These are phyloP conservation scores for Drosophila tristis DNA, from an alignment of 1,140 invertebrate genomes.

Conservation along the genomic window DNA sequence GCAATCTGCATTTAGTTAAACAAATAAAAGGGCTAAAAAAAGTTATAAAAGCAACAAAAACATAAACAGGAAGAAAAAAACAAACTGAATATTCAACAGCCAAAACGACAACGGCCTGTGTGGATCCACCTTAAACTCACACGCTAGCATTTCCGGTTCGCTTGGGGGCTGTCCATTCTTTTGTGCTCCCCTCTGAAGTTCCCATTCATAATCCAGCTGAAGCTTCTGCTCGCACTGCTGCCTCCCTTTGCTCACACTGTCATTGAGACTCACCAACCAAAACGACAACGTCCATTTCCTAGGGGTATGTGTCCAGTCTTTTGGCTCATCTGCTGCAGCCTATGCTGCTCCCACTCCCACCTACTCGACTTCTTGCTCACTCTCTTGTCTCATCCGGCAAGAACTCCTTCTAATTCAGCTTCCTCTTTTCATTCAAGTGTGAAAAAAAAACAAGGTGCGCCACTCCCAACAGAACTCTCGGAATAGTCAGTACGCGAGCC, in stretches of 20 bases:
- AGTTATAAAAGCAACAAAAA: slow-evolving; percentile 27
- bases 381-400: no score
- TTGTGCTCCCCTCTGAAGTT: neutral
- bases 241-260: no score
- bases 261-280: slow-evolving; percentile 52
- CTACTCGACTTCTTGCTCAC: no score
- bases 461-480: no score
- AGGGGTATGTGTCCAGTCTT: neutral
- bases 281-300: slow-evolving; percentile 18
- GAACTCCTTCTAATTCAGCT: no score
- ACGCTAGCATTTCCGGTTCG: no score
- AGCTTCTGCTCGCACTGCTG: neutral
- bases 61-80: slow-evolving; percentile 30
- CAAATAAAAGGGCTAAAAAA: slow-evolving; percentile 49
- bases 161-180: slow-evolving; percentile 8
- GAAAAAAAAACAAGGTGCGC: no score
- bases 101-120: slow-evolving; percentile 40
- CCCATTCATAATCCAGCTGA: neutral
- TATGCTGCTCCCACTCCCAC: neutral
- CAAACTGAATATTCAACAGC: slow-evolving; percentile 59
- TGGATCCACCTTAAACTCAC: slow-evolving; percentile 25
- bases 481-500: no score
- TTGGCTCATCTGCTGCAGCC: neutral
- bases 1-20: slow-evolving; percentile 64
- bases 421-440: no score